Percentiles rank a stretch among this genome's conserved stretches.
Evolutionary conservation across 1,140 invertebrate genomes (phyloP).

Genomic region (Rhopalosiphum maidis): DNA sequence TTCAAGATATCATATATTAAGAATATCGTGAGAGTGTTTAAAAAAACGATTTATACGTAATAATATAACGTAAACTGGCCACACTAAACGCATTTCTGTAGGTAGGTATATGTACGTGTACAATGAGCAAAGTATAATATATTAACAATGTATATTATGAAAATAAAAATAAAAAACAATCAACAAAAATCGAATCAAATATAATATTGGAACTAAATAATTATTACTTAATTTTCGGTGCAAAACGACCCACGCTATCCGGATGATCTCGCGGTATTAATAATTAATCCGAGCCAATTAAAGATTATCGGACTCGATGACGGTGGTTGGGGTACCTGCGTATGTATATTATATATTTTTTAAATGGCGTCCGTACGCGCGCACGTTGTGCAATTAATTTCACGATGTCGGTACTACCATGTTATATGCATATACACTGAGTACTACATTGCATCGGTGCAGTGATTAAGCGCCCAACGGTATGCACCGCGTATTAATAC

Average conservation of each 20-base stretch:
- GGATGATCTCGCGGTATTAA: not conserved
- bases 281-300: constrained; percentile 27
- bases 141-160: not conserved
- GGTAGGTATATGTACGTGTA: not conserved
- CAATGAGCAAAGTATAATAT: not conserved
- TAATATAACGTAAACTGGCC: not conserved
- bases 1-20: not conserved
- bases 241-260: not conserved
- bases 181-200: not conserved
- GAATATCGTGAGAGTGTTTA: not conserved
- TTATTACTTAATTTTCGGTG: not conserved
- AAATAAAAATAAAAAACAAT: not conserved
- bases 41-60: not conserved
- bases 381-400: constrained; percentile 30
- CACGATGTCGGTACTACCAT: not conserved
- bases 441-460: not conserved
- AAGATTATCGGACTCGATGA: not conserved
- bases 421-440: not conserved
- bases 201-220: not conserved
- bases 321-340: not conserved
- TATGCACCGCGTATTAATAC: not conserved
- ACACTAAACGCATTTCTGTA: not conserved
- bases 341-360: not conserved
- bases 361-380: not conserved
- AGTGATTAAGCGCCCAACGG: not conserved